These are phyloP conservation scores for Odontophorus gujanensis DNA, from an alignment of 2,113 vertebrate species.

Conservation along the genomic window DNA sequence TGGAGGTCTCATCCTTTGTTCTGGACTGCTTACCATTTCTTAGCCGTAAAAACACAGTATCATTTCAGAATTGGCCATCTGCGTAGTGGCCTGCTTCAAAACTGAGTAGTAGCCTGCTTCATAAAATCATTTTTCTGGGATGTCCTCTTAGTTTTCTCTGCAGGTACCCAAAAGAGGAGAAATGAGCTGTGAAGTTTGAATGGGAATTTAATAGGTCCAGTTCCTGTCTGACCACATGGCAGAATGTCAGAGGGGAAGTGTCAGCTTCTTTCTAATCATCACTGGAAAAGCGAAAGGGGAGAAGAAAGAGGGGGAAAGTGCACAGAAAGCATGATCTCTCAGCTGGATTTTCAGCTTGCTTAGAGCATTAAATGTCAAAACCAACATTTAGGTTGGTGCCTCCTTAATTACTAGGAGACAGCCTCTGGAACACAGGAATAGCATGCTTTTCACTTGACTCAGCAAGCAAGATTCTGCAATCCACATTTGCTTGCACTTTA, in stretches of 20 bases:
- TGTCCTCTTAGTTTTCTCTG: background rate
- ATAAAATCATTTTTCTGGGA: background rate
- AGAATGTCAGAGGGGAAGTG: background rate
- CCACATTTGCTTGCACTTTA: background rate
- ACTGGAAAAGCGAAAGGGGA: background rate
- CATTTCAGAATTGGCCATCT: background rate
- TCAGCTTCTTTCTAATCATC: constrained; percentile 9
- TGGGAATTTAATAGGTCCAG: background rate
- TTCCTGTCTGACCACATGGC: background rate
- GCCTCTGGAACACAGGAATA: background rate
- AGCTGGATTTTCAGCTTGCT: background rate
- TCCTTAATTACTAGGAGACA: background rate
- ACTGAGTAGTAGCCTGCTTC: background rate
- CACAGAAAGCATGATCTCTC: background rate
- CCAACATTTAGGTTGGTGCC: background rate
- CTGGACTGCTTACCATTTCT: background rate
- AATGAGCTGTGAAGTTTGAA: constrained; percentile 18
- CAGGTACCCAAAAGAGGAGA: background rate
- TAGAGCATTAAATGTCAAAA: constrained; percentile 8
- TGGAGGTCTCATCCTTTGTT: background rate
- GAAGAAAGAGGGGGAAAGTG: background rate
- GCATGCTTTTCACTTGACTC: background rate
- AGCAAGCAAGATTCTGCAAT: background rate
- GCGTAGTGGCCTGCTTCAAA: background rate
- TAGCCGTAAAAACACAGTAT: background rate